Conservation (phyloP, 2,797 vertebrate species). For the Protosalanx chinensis region DNA sequence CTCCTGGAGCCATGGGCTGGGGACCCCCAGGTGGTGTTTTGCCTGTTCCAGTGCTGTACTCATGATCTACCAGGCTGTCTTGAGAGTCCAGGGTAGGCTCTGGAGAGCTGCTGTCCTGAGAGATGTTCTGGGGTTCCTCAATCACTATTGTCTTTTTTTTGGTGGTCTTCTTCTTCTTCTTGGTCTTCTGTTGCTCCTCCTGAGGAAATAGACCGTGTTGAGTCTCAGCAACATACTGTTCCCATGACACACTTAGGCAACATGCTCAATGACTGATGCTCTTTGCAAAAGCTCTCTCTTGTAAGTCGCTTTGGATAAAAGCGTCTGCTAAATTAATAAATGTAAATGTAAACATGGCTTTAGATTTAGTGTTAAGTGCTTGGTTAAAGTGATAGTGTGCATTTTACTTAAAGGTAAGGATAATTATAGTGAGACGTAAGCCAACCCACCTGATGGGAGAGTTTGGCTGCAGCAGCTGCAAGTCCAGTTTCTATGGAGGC, state of each 20-base stretch:
- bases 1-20: constrained; percentile 93
- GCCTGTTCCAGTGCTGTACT: constrained; percentile 82
- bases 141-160: constrained; percentile 83
- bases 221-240: background rate
- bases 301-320: too few species aligned
- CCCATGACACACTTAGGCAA: background rate
- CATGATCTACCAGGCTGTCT: constrained; percentile 87
- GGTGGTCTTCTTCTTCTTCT: constrained; percentile 93
- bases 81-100: constrained; percentile 46
- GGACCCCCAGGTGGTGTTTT: constrained; percentile 77
- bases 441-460: constrained; percentile 90
- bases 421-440: background rate
- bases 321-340: too few species aligned
- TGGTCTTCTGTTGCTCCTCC: constrained; percentile 96
- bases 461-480: constrained; percentile 90
- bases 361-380: background rate
- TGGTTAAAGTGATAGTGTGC: background rate
- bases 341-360: too few species aligned
- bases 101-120: constrained; percentile 80
- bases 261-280: too few species aligned
- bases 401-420: background rate
- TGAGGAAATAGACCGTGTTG: constrained; percentile 22
- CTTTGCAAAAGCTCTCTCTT: too few species aligned
- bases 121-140: constrained; percentile 78
- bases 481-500: constrained; percentile 96